These are phyloP conservation scores for Butorides virescens DNA, from an alignment of 2,113 vertebrate genomes.

Conservation along the genomic window DNA sequence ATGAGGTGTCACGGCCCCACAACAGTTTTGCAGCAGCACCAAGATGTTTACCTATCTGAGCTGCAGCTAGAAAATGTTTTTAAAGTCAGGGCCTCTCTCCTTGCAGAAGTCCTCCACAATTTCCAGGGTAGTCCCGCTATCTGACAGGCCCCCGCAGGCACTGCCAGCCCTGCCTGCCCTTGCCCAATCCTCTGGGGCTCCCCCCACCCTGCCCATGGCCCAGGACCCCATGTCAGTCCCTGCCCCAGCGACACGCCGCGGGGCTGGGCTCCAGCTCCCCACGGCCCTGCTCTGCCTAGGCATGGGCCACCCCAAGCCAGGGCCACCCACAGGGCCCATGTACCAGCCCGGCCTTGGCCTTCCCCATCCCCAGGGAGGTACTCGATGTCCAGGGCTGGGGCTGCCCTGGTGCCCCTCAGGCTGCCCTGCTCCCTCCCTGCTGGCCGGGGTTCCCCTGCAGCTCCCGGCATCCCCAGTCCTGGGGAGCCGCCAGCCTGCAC, in stretches of 20 bases:
- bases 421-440: background rate
- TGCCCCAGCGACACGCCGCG: fast-evolving
- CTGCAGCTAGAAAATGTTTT: background rate
- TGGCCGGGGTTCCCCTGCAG: background rate
- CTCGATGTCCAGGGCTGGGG: background rate
- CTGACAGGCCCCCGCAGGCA: background rate
- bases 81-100: background rate
- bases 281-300: background rate
- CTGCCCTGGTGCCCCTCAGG: background rate
- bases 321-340: background rate
- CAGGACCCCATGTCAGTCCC: background rate
- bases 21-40: background rate
- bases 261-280: background rate
- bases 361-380: background rate
- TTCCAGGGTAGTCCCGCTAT: background rate
- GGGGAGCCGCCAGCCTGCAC: fast-evolving
- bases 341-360: background rate
- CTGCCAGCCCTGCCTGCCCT: background rate
- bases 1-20: background rate
- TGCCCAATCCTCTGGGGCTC: background rate
- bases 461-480: fast-evolving
- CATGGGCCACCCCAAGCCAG: background rate
- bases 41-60: background rate
- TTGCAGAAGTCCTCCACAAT: background rate
- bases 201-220: fast-evolving